phyloP scores from a whole-genome alignment of 2,888 invertebrate genomes.

The Acholoe squamosa region DNA sequence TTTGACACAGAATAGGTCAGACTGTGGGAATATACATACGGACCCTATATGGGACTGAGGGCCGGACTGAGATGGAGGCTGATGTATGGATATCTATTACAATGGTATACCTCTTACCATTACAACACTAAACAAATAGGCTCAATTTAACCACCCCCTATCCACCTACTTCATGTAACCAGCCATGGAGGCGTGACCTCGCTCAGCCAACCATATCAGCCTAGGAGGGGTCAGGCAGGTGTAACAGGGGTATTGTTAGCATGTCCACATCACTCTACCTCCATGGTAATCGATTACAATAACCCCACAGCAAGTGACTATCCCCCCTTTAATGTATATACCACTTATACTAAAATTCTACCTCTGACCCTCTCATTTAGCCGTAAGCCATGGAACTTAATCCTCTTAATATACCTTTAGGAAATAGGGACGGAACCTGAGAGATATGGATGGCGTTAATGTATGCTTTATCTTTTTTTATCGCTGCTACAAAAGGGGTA shows the following conservation, averaged over 20 bases:
- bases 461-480: slow-evolving; percentile 27
- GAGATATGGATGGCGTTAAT: not conserved
- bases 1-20: no score
- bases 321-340: not conserved
- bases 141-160: not conserved
- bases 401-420: not conserved
- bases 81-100: no score
- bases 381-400: not conserved
- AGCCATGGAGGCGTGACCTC: not conserved
- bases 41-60: no score
- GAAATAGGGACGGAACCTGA: not conserved
- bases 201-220: slow-evolving; percentile 11
- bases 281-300: slow-evolving; percentile 17
- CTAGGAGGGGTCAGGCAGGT: not conserved
- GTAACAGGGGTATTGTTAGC: not conserved
- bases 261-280: not conserved
- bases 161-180: not conserved
- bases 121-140: not conserved
- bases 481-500: not conserved
- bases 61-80: no score
- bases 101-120: no score
- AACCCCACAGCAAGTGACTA: not conserved
- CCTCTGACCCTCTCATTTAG: not conserved
- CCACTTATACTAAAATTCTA: not conserved
- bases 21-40: no score